Percentiles rank a stretch among this genome's conserved stretches.
Evolutionary conservation across 2,888 invertebrate species (phyloP).

Genomic region (Ptilodon capucinus): DNA sequence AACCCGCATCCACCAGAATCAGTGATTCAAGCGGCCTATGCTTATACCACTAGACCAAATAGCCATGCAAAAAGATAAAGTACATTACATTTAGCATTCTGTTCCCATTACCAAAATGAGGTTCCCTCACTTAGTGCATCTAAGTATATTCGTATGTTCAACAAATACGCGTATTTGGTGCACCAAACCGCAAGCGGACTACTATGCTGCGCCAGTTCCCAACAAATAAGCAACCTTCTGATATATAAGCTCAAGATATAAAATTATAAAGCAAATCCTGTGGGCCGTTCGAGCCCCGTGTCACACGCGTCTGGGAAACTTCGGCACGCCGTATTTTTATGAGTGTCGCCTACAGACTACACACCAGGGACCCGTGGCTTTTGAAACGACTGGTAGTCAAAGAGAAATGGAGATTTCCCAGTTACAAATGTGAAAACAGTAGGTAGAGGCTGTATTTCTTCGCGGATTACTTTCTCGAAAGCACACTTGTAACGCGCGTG

Average conservation of each 20-base stretch:
- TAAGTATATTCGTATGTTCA: too few relatives aligned
- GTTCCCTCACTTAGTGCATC: too few relatives aligned
- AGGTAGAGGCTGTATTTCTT: conserved; percentile 74
- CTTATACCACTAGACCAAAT: too few relatives aligned
- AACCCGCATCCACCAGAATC: too few relatives aligned
- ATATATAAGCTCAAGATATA: conserved; percentile 38
- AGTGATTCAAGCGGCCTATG: too few relatives aligned
- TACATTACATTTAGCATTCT: too few relatives aligned
- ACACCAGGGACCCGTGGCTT: conserved; percentile 73
- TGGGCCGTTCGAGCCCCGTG: conserved; percentile 42
- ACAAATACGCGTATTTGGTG: background rate
- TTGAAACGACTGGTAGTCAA: conserved; percentile 77
- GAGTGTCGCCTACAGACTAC: conserved; percentile 72
- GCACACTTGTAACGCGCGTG: conserved; percentile 67
- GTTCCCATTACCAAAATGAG: too few relatives aligned
- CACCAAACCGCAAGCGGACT: background rate
- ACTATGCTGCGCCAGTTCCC: background rate
- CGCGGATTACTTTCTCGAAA: conserved; percentile 75
- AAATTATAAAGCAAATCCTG: conserved; percentile 59
- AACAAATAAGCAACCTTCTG: conserved; percentile 19
- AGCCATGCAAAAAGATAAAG: too few relatives aligned
- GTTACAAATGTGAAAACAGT: conserved; percentile 79
- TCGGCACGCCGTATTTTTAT: conserved; percentile 76
- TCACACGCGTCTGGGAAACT: conserved; percentile 61
- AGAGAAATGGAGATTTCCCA: conserved; percentile 79